Base-by-base conservation (phyloP, 2,888 invertebrate species). In the Catonia carolina region DNA sequence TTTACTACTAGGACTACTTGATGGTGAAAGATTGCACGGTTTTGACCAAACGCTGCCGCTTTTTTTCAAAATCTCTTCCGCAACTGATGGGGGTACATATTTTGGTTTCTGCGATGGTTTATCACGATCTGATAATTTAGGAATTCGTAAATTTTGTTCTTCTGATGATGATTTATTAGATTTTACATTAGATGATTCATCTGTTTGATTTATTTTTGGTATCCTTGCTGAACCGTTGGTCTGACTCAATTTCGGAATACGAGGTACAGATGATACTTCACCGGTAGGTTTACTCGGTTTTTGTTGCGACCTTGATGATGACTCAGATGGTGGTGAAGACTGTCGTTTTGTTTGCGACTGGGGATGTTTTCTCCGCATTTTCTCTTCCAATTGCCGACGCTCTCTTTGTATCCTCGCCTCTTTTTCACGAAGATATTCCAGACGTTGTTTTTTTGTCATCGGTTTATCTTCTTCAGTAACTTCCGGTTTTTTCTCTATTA, bases 371-470 rank as follows among this genome's bases (percentile, higher is more conserved):
- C 42, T 53, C 42, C 10, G 33, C 48, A 27, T 51, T 57, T 53
- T 55, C 55, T 39, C 49, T 39, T 10, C 55, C 56, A 35, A 39
- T 54, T 49, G 14, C 47, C 36, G 53, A 39, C 52, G 52, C 49
- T 50, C 55, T 58, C 35, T 53, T 52, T 12, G 53, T 45, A 45
- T 45, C 47, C 54, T 56, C 35, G 51, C 77, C 42, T 83, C 85
- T 69, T 82, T 80, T 63, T 88, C 85, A 65, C 84, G 83, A 66
- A 86, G 82, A 66, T 81, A 78, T 68, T 90, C 89, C 42, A 77
- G 76, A 67, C 80, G 87, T 68, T 93, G 90, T 64, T 83, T 86
- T 64, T 87, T 87, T 0, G 92, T 92, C 77, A 92, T 81, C 10
- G 83, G 76, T 41, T 87, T 77, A 63, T 88, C 89, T 0, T 79